Conservation (phyloP, 2,888 invertebrate species). For the Chromoteleia sp. region DNA sequence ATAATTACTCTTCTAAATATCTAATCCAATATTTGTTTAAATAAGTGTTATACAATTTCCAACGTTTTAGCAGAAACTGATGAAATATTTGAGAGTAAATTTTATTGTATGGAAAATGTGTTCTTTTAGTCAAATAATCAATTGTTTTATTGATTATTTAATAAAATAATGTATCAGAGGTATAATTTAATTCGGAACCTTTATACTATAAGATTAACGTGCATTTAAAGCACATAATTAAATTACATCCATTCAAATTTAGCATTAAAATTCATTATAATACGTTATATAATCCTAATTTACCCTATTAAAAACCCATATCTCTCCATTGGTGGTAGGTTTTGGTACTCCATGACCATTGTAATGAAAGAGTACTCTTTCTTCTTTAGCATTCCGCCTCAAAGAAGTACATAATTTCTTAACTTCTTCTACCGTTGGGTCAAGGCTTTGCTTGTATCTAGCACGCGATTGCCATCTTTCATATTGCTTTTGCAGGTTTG, state of each 20-base stretch:
- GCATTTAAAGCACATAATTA: too few species aligned
- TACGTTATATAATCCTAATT: too few species aligned
- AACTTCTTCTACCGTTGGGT: conserved; percentile 99
- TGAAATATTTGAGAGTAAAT: neutral
- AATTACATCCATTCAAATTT: too few species aligned
- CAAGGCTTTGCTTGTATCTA: conserved; percentile 97
- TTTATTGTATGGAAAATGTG: too few species aligned
- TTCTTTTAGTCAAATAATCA: too few species aligned
- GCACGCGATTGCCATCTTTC: conserved; percentile 99
- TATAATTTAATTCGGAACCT: too few species aligned
- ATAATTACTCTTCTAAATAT: too few species aligned
- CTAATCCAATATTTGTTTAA: neutral
- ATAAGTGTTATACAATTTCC: too few species aligned
- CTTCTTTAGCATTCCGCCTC: conserved; percentile 98
- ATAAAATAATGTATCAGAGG: too few species aligned
- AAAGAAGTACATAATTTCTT: conserved; percentile 98
- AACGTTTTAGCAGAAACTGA: too few species aligned
- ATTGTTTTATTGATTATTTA: too few species aligned
- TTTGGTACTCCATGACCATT: conserved; percentile 99
- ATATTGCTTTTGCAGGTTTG: conserved; percentile 97
- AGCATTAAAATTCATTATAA: neutral
- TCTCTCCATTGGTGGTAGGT: conserved; percentile 99
- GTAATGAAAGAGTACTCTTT: conserved; percentile 99
- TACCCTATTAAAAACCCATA: conserved; percentile 99
- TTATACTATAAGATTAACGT: too few species aligned